Percentiles rank a stretch among this genome's conserved stretches.
phyloP scores from a whole-genome alignment of 2,797 vertebrate species.

The Ctenopoma multispine region DNA sequence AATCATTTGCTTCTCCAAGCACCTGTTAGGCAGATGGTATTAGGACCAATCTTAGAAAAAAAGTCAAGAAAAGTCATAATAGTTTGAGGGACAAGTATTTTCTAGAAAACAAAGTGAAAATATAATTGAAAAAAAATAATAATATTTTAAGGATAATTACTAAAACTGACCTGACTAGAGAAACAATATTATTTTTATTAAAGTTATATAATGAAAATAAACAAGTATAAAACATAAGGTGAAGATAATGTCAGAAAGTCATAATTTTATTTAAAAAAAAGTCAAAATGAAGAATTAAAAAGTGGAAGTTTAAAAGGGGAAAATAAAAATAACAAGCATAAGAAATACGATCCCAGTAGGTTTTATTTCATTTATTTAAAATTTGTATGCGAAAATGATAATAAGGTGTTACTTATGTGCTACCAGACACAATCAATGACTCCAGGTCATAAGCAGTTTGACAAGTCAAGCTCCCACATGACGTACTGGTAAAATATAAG shows the following conservation, averaged over 20 bases:
- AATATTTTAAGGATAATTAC: neutral
- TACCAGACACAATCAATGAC: too few species aligned
- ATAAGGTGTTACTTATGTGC: too few species aligned
- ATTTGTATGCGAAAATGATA: too few species aligned
- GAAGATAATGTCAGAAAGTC: neutral
- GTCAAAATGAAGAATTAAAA: neutral
- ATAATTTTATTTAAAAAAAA: neutral
- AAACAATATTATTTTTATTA: neutral
- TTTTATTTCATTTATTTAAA: too few species aligned
- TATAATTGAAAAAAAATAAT: neutral
- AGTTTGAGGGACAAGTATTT: too few species aligned
- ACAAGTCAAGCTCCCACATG: too few species aligned
- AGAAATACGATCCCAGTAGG: too few species aligned
- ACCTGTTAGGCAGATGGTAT: conserved; percentile 48
- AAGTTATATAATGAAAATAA: neutral
- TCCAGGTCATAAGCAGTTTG: neutral
- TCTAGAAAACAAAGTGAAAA: too few species aligned
- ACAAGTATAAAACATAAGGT: neutral
- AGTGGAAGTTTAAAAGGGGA: neutral
- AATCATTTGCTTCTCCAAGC: conserved; percentile 65
- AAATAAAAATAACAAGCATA: too few species aligned
- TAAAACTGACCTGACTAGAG: too few species aligned
- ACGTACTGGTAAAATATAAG: neutral
- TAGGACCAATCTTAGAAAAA: conserved; percentile 25
- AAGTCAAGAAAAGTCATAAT: neutral